A percentile compares a stretch with the other conserved stretches of the same genome.
phyloP scores from a whole-genome alignment of 1,140 invertebrate genomes.

The Ips typographus region DNA sequence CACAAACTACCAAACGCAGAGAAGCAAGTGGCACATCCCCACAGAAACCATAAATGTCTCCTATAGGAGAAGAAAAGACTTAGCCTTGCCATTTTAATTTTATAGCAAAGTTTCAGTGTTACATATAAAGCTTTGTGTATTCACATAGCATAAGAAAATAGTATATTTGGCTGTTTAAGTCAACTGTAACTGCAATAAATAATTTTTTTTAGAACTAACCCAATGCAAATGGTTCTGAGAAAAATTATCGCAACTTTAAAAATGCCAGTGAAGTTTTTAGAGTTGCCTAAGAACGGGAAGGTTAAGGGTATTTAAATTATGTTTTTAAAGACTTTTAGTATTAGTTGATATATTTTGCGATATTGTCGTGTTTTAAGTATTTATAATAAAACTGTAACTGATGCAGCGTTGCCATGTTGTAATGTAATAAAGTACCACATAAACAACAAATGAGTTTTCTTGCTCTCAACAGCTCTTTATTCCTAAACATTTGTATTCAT shows the following conservation, averaged over 20 bases:
- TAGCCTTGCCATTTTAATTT: constrained; percentile 24
- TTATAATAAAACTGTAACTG: not conserved
- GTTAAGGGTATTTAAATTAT: constrained; percentile 2
- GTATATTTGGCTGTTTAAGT: too few relatives aligned
- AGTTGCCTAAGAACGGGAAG: not conserved
- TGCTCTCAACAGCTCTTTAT: not conserved
- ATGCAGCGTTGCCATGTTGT: not conserved
- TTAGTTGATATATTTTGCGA: not conserved
- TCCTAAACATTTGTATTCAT: not conserved
- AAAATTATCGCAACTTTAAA: not conserved
- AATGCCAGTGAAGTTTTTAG: not conserved
- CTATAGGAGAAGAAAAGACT: constrained; percentile 42
- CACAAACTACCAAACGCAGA: constrained; percentile 50
- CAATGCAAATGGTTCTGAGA: not conserved
- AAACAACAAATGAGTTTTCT: not conserved
- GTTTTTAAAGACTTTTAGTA: not conserved
- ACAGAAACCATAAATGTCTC: constrained; percentile 56
- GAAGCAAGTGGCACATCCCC: constrained; percentile 57
- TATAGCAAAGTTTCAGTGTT: too few relatives aligned
- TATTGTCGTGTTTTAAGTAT: too few relatives aligned
- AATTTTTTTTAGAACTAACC: not conserved
- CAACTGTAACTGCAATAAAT: too few relatives aligned
- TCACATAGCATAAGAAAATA: too few relatives aligned
- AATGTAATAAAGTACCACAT: not conserved
- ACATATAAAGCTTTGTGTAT: too few relatives aligned